Conservation (phyloP, 1,140 invertebrate genomes). For the Bombus consobrinus region DNA sequence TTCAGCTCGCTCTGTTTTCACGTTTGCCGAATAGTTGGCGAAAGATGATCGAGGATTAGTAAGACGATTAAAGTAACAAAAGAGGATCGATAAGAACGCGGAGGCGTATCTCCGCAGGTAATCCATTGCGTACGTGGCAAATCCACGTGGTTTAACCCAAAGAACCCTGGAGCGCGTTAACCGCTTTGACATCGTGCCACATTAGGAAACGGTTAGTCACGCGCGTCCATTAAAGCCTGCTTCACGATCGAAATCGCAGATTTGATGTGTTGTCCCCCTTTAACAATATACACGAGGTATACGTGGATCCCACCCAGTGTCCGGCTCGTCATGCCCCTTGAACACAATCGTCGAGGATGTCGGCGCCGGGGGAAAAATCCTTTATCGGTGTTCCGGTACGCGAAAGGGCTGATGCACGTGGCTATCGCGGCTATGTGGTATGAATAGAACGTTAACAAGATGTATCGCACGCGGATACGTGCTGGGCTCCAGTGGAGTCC, state of each 20-base stretch:
- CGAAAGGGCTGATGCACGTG: background rate
- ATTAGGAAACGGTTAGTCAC: conserved; percentile 61
- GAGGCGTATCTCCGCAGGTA: background rate
- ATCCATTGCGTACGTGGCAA: background rate
- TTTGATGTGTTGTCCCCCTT: conserved; percentile 52
- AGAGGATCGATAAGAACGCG: background rate
- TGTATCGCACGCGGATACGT: conserved; percentile 14
- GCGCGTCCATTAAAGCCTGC: conserved; percentile 55
- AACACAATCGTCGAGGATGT: conserved; percentile 63
- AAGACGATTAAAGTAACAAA: background rate
- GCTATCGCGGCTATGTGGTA: conserved; percentile 1
- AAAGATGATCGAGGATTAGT: background rate
- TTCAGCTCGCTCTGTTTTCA: too few relatives aligned
- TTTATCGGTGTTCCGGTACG: conserved; percentile 44
- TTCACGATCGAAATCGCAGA: conserved; percentile 60
- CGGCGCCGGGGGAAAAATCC: background rate
- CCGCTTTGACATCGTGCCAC: conserved; percentile 56
- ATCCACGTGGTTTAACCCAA: background rate
- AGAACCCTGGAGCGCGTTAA: conserved; percentile 31
- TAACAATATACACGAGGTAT: conserved; percentile 25
- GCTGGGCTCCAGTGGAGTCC: background rate
- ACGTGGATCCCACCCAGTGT: conserved; percentile 42
- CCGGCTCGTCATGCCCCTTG: conserved; percentile 53
- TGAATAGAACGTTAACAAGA: conserved; percentile 47
- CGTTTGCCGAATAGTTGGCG: too few relatives aligned